Conservation (phyloP, 1,140 invertebrate genomes). For the Pogonognathellus flavescens region DNA sequence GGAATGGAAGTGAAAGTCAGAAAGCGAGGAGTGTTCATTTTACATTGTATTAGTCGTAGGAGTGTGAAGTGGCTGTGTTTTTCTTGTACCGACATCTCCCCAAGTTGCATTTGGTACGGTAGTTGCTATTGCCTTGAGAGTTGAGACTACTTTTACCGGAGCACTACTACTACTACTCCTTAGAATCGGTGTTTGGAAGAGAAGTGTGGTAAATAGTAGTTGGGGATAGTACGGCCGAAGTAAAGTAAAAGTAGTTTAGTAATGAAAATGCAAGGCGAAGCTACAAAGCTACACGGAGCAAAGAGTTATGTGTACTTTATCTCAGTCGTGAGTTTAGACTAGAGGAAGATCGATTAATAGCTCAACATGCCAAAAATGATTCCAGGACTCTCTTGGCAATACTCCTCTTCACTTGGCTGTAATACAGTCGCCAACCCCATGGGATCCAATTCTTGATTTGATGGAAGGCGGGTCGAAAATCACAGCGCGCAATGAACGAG, state of each 20-base stretch:
- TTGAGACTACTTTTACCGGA: not conserved
- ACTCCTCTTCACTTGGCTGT: conserved; percentile 75
- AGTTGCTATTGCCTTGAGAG: not conserved
- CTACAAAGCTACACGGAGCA: not conserved
- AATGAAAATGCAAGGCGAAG: not conserved
- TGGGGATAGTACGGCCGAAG: not conserved
- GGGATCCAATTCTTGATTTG: conserved; percentile 73
- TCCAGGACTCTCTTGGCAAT: conserved; percentile 73
- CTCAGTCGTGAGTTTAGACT: conserved; percentile 29
- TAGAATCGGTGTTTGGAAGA: no score
- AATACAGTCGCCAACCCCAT: conserved; percentile 72
- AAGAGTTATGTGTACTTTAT: conserved; percentile 40
- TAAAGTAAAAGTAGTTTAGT: not conserved
- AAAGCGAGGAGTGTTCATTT: not conserved
- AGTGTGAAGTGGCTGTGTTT: not conserved
- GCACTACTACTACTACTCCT: no score
- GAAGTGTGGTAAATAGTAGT: no score
- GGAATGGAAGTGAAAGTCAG: conserved; percentile 2
- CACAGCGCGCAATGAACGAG: conserved; percentile 70
- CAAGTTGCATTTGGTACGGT: no score
- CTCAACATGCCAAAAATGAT: conserved; percentile 68
- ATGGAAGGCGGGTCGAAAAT: conserved; percentile 74
- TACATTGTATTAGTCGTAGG: not conserved
- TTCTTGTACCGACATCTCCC: not conserved
- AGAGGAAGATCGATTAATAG: conserved; percentile 54